Evolutionary conservation across 2,888 invertebrate genomes (phyloP).

Genomic region (Lingula anatina): DNA sequence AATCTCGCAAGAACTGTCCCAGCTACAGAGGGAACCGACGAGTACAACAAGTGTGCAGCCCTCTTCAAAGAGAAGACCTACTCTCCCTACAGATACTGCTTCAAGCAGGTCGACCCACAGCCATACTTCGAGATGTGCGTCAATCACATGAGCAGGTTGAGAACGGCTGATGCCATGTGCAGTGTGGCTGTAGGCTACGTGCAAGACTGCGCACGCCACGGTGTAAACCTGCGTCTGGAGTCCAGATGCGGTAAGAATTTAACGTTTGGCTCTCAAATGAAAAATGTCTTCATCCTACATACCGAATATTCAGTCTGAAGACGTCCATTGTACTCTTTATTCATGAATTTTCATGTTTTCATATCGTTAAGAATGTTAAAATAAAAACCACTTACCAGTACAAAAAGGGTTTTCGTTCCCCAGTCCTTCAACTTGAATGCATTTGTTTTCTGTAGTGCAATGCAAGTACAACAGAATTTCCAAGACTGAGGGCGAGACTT

Average conservation of each 20-base stretch:
- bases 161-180: slow-evolving; percentile 54
- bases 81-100: slow-evolving; percentile 60
- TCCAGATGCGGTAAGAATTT: slow-evolving; percentile 58
- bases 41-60: slow-evolving; percentile 61
- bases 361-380: too few species aligned
- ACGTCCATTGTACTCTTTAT: too few species aligned
- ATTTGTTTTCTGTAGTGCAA: too few species aligned
- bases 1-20: slow-evolving; percentile 17
- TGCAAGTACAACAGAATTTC: too few species aligned
- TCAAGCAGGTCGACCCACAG: slow-evolving; percentile 56
- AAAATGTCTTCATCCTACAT: too few species aligned
- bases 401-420: too few species aligned
- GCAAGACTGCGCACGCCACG: slow-evolving; percentile 60
- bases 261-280: background rate
- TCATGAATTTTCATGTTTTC: too few species aligned
- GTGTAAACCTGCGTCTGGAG: slow-evolving; percentile 64
- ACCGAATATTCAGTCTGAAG: too few species aligned
- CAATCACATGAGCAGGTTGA: slow-evolving; percentile 52
- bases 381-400: too few species aligned
- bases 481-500: background rate
- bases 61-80: slow-evolving; percentile 63
- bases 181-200: slow-evolving; percentile 69
- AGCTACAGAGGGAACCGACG: slow-evolving; percentile 21
- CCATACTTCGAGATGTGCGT: slow-evolving; percentile 70
- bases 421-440: too few species aligned